Conservation (phyloP, 92 coral and sea anemone species). For the Paragorgia papillata region DNA sequence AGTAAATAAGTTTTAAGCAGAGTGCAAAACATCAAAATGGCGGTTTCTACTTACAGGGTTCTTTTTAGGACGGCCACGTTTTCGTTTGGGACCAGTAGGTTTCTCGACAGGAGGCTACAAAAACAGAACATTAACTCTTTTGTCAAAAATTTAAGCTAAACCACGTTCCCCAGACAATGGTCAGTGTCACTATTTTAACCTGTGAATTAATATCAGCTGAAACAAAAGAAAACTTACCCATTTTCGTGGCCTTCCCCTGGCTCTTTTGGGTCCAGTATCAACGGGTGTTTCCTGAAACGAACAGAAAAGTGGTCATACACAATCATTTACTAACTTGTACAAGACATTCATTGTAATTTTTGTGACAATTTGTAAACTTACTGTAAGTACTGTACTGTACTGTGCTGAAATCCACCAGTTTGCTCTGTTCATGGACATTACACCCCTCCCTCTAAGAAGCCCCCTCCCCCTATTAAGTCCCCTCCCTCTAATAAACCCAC, state of each 20-base stretch:
- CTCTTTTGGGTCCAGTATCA: constrained; percentile 82
- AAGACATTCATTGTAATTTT: too few relatives aligned
- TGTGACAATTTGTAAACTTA: too few relatives aligned
- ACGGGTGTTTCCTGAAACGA: constrained; percentile 75
- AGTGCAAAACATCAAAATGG: too few relatives aligned
- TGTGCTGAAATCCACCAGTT: too few relatives aligned
- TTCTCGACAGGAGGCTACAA: constrained; percentile 18
- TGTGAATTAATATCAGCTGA: too few relatives aligned
- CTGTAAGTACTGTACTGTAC: too few relatives aligned
- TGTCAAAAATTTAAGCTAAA: too few relatives aligned
- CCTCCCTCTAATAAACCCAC: too few relatives aligned
- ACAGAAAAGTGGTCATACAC: neutral
- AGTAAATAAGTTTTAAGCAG: too few relatives aligned
- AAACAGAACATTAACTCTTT: neutral
- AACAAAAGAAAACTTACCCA: constrained; percentile 62
- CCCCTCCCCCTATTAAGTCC: too few relatives aligned
- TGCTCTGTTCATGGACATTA: too few relatives aligned
- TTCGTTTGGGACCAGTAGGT: constrained; percentile 27
- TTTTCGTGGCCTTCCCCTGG: constrained; percentile 94
- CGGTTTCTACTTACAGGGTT: constrained; percentile 30
- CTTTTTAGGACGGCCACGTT: constrained; percentile 19
- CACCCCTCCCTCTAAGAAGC: too few relatives aligned
- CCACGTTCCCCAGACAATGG: neutral
- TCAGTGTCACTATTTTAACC: neutral
- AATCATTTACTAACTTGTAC: neutral